phyloP scores from a whole-genome alignment of 2,113 vertebrate species.

The Climacteris rufus region DNA sequence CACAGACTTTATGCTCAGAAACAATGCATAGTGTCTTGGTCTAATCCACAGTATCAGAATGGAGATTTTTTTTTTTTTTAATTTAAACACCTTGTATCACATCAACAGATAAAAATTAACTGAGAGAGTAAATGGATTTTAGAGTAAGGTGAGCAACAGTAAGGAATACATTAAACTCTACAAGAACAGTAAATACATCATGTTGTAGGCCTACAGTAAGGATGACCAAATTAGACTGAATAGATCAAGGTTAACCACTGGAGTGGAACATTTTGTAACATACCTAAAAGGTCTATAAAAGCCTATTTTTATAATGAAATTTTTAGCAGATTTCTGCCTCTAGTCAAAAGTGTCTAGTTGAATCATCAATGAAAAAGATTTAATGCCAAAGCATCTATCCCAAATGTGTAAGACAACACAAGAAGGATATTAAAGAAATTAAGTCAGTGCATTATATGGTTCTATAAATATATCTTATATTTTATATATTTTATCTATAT shows the following conservation, averaged over 20 bases:
- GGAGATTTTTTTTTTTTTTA: neutral
- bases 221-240: neutral
- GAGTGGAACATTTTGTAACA: neutral
- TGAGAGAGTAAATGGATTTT: neutral
- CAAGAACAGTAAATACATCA: neutral
- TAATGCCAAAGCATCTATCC: neutral
- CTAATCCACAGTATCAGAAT: neutral
- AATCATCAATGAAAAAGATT: neutral
- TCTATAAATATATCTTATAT: too few species aligned
- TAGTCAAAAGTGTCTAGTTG: neutral
- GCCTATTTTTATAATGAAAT: neutral
- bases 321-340: neutral
- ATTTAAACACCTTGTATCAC: neutral
- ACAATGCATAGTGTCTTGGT: neutral
- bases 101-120: neutral
- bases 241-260: neutral
- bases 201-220: neutral
- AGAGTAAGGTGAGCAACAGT: neutral
- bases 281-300: neutral
- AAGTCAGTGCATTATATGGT: neutral
- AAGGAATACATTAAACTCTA: neutral
- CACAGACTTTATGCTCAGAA: neutral
- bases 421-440: neutral
- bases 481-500: neutral
- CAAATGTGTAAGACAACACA: neutral